phyloP scores from a whole-genome alignment of 2,113 vertebrate genomes.

The Corydoras sp. region DNA sequence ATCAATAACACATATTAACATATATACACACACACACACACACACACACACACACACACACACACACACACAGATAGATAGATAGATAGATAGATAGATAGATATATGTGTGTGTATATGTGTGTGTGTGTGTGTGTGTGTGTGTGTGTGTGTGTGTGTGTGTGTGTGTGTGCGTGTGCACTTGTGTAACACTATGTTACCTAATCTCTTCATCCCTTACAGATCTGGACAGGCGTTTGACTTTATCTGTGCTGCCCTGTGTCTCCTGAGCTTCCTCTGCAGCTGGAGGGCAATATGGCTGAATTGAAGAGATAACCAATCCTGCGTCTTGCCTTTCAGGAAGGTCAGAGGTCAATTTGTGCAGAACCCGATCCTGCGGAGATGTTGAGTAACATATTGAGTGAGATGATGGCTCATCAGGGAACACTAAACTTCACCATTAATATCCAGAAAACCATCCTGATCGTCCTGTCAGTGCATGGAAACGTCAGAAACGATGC shows the following conservation, averaged over 20 bases:
- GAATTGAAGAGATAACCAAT: conserved; percentile 19
- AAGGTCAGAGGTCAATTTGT: conserved; percentile 54
- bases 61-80: too few species aligned
- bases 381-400: conserved; percentile 47
- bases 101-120: background rate
- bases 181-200: background rate
- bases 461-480: conserved; percentile 37
- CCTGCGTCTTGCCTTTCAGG: conserved; percentile 39
- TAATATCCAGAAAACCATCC: background rate
- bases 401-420: conserved; percentile 39
- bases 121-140: conserved; percentile 4
- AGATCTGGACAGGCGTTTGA: background rate
- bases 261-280: conserved; percentile 23
- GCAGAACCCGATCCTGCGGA: conserved; percentile 40
- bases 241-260: conserved; percentile 7
- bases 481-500: too few species aligned
- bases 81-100: too few species aligned
- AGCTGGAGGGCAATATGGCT: conserved; percentile 37
- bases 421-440: conserved; percentile 27
- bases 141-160: conserved; percentile 9
- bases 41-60: too few species aligned
- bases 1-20: too few species aligned
- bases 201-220: background rate
- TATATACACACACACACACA: too few species aligned
- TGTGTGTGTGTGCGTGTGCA: conserved; percentile 6